Conservation (phyloP, 2,797 vertebrate genomes). For the Smutsia temminckii region DNA sequence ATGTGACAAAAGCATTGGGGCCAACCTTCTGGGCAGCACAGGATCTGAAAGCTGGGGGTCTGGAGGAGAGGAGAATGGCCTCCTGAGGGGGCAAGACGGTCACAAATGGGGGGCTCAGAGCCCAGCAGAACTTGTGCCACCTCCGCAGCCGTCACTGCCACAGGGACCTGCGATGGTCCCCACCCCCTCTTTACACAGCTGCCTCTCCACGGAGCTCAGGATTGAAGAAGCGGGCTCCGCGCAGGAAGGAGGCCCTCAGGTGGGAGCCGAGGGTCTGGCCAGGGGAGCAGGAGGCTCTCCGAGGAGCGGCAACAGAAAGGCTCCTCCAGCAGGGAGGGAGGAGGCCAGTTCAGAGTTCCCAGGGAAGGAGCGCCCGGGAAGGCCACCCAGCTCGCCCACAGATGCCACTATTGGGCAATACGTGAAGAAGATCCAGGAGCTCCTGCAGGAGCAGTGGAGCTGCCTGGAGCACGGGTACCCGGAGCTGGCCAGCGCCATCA, state of each 20-base stretch:
- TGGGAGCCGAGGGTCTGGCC: not conserved
- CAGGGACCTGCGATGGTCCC: not conserved
- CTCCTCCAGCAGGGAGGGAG: not conserved
- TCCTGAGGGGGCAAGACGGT: not conserved
- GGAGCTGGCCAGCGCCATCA: conserved; percentile 87
- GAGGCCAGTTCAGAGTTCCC: conserved; percentile 31
- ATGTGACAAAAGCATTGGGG: conserved; percentile 84
- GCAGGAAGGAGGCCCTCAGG: not conserved
- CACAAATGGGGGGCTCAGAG: not conserved
- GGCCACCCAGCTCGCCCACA: conserved; percentile 83
- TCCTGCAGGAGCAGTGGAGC: conserved; percentile 97
- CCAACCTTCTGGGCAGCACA: conserved; percentile 74
- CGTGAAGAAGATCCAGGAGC: conserved; percentile 95
- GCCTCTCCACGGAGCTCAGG: conserved; percentile 74
- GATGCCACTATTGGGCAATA: conserved; percentile 94
- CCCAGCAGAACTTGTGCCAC: not conserved
- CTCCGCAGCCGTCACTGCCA: not conserved
- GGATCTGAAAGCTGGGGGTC: conserved; percentile 61
- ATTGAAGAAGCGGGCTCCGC: conserved; percentile 73
- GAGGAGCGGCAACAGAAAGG: not conserved
- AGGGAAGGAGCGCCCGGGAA: conserved; percentile 16
- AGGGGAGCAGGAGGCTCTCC: not conserved
- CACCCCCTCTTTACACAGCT: not conserved
- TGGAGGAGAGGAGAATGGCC: not conserved
- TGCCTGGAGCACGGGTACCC: conserved; percentile 92